phyloP scores from a whole-genome alignment of 2,113 vertebrate species.

The Geococcyx californianus region DNA sequence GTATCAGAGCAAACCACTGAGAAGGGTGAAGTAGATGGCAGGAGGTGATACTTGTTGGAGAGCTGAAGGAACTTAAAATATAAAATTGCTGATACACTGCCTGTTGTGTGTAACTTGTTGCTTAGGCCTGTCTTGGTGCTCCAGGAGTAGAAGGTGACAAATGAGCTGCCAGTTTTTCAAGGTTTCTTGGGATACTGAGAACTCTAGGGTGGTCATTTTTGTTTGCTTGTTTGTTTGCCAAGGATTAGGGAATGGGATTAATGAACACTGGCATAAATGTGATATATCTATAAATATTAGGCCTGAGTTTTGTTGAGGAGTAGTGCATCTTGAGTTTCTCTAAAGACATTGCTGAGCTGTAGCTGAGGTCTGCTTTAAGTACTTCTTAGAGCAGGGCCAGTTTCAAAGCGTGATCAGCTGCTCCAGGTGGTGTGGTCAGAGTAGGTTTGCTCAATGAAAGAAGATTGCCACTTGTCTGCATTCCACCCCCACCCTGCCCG shows the following conservation, averaged over 20 bases:
- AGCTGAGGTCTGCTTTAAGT: neutral
- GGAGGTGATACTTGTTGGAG: neutral
- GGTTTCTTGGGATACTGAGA: neutral
- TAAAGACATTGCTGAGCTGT: neutral
- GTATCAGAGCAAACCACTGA: rapidly evolving
- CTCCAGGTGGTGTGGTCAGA: rapidly evolving
- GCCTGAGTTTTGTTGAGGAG: neutral
- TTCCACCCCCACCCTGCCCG: neutral
- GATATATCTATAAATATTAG: neutral
- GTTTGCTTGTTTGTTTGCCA: neutral
- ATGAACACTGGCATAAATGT: neutral
- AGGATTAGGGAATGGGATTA: neutral
- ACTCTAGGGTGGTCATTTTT: neutral
- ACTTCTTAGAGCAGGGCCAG: neutral
- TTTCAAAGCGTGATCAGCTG: neutral
- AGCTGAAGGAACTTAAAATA: neutral
- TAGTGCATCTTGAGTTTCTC: neutral
- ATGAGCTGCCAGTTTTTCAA: neutral
- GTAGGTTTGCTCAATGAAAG: neutral
- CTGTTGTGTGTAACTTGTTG: neutral
- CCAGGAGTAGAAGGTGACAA: neutral
- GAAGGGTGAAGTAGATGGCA: neutral
- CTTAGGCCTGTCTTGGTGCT: neutral
- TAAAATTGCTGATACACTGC: neutral
- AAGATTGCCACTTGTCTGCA: neutral